Base-by-base conservation (phyloP, 2,113 vertebrate genomes). In the Prochilodus magdalenae region DNA sequence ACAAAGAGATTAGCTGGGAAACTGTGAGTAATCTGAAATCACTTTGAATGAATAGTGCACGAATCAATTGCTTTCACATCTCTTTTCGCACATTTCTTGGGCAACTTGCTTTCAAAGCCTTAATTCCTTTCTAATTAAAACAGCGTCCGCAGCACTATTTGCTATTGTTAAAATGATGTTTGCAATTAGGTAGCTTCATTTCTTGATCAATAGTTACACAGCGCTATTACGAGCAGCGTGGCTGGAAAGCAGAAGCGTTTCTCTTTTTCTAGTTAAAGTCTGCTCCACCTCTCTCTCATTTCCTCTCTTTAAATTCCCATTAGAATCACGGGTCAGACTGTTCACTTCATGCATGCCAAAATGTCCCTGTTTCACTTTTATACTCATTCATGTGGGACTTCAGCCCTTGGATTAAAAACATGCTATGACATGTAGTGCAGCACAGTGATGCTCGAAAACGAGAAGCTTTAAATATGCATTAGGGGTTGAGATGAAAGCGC, bases 131-230 rank as follows among this genome's bases (percentile, higher is more conserved):
- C 44, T 49, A 72, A 49, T 72, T 72, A 72, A 72, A 72, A 72
- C 44, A 47, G 5, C 24, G 22, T 27, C 14, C 51, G 70, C 27
- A 72, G 15, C n/a, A 18, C n/a, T 20, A 26, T 51, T 51, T 72
- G 70, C 70, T 72, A 51, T 72, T 51, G 70, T 51, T 72, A 72
- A 71, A 72, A 72, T 72, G 70, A 51, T 72, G 70, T 26, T 51
- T 72, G 70, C 44, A 72, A 72, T 72, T 72, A 51, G 70, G 70
- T 51, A 51, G 44, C 70, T 44, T 51, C 47, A 72, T 72, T 72
- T 72, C 44, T 72, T 47, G 44, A n/a, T 27, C 40, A 51, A 26
- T n/a, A 30, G 63, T 29, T 29, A 33, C 26, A 66, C 63, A 71
- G 40, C 27, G n/a, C 24, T 51, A 72, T 72, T 72, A 49, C 22